These are phyloP conservation scores for Ctenosaura bakeri DNA, from an alignment of 2,797 vertebrate genomes.

Conservation along the genomic window DNA sequence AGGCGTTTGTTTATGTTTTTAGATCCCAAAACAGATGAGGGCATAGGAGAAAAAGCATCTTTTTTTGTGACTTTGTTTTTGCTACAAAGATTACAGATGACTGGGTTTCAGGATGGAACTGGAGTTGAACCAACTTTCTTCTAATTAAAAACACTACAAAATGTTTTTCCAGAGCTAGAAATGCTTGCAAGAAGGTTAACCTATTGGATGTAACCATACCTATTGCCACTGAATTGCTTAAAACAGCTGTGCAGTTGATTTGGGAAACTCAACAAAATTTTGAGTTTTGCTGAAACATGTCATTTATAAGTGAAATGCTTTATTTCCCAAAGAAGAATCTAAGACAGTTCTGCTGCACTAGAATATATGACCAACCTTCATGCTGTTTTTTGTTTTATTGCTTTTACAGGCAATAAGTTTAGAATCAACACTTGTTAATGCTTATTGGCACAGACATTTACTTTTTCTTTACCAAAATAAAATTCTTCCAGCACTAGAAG, in stretches of 20 bases:
- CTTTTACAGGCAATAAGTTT: slow-evolving; percentile 78
- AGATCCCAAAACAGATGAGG: not conserved
- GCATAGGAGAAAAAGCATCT: not conserved
- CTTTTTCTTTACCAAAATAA: slow-evolving; percentile 83
- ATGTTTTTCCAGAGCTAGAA: not conserved
- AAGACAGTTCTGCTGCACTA: not conserved
- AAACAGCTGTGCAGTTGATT: not conserved
- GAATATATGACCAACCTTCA: not conserved
- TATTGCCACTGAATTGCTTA: not conserved
- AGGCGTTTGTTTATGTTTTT: not conserved
- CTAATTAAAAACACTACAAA: not conserved
- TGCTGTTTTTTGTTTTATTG: slow-evolving; percentile 35
- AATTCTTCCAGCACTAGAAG: slow-evolving; percentile 77
- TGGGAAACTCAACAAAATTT: not conserved
- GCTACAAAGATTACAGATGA: not conserved
- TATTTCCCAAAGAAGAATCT: not conserved
- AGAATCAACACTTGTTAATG: slow-evolving; percentile 82
- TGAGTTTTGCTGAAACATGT: not conserved
- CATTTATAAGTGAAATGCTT: not conserved
- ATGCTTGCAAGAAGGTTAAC: not conserved
- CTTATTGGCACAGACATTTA: slow-evolving; percentile 84
- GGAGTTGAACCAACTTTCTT: not conserved
- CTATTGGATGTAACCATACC: not conserved
- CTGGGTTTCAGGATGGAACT: not conserved
- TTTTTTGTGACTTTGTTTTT: not conserved